Evolutionary conservation across 2,888 invertebrate species (phyloP).

Genomic region (Megaustenia siamemsis): DNA sequence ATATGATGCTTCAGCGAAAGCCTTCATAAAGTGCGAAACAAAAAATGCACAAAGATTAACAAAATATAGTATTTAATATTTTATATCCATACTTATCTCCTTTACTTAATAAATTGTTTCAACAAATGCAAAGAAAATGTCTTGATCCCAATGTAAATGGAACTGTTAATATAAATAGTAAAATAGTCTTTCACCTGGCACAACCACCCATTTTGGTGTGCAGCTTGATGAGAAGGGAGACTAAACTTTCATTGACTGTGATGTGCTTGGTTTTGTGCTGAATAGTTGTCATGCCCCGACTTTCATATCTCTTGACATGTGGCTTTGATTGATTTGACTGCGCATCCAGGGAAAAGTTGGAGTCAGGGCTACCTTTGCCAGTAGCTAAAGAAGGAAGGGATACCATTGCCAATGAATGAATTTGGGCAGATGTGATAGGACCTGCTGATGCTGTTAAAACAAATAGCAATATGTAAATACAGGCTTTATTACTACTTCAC

Average conservation of each 20-base stretch:
- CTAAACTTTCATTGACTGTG: conserved; percentile 85
- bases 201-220: conserved; percentile 92
- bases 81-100: no score
- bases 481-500: neutral
- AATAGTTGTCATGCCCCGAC: conserved; percentile 67
- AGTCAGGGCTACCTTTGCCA: conserved; percentile 56
- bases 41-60: no score
- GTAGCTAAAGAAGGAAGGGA: conserved; percentile 57
- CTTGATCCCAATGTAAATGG: neutral
- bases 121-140: neutral
- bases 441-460: conserved; percentile 63
- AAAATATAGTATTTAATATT: no score
- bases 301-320: conserved; percentile 60
- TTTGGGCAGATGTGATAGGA: conserved; percentile 71
- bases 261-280: conserved; percentile 63
- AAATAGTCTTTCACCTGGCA: conserved; percentile 35
- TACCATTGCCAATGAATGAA: conserved; percentile 63
- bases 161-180: neutral
- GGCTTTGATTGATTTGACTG: conserved; percentile 2
- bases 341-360: conserved; percentile 54
- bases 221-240: conserved; percentile 91
- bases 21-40: no score
- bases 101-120: no score
- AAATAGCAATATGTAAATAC: neutral
- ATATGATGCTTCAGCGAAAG: no score